Conservation (phyloP, 2,888 invertebrate genomes). For the Hybos culiciformis region DNA sequence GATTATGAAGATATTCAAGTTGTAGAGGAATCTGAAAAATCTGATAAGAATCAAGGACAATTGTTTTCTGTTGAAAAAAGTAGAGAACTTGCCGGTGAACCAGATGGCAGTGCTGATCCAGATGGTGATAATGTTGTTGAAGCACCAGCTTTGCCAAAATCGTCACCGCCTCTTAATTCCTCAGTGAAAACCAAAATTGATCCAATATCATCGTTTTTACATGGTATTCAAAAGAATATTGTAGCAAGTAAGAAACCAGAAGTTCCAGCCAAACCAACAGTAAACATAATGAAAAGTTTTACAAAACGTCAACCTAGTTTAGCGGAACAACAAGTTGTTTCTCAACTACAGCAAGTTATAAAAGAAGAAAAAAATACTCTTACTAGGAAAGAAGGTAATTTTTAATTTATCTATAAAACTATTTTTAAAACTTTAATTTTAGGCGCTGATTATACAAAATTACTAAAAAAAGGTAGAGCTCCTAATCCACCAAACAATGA, state of each 20-base stretch:
- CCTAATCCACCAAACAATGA: constrained; percentile 51
- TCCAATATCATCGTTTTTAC: constrained; percentile 55
- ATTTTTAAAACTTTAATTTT: no score
- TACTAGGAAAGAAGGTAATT: constrained; percentile 27
- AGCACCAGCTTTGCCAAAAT: constrained; percentile 53
- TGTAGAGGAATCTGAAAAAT: constrained; percentile 18
- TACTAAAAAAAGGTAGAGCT: constrained; percentile 57
- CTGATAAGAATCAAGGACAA: constrained; percentile 40
- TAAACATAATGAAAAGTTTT: constrained; percentile 41
- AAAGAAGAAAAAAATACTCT: constrained; percentile 31
- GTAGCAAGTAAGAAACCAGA: constrained; percentile 44
- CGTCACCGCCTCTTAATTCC: constrained; percentile 47
- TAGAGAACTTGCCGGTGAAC: constrained; percentile 69
- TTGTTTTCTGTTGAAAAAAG: constrained; percentile 39
- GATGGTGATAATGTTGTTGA: constrained; percentile 54
- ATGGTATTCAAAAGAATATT: constrained; percentile 43
- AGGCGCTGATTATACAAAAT: constrained; percentile 33
- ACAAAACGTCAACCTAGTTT: constrained; percentile 37
- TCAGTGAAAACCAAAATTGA: constrained; percentile 19
- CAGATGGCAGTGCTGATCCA: constrained; percentile 75
- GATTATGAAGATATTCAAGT: constrained; percentile 36
- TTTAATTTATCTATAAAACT: no score
- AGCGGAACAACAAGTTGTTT: constrained; percentile 39
- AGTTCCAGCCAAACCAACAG: constrained; percentile 54
- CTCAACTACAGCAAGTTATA: constrained; percentile 40